Percentiles rank a stretch among this genome's conserved stretches.
Conservation (phyloP, 2,888 invertebrate species). For the Drosophila peninsularis region DNA sequence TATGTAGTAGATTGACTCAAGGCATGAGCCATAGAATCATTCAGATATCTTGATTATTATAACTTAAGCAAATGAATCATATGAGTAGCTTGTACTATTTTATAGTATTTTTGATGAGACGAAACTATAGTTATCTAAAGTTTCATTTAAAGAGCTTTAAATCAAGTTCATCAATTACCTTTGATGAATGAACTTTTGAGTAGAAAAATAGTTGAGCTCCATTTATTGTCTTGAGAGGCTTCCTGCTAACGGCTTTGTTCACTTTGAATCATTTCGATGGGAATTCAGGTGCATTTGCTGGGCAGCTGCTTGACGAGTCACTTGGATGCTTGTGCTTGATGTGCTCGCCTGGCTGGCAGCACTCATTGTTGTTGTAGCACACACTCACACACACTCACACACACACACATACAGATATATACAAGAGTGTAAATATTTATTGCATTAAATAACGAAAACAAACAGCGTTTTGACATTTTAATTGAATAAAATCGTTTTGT, state of each 20-base stretch:
- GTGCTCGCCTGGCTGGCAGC: background rate
- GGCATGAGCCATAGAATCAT: background rate
- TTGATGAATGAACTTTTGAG: too few species aligned
- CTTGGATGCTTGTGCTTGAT: background rate
- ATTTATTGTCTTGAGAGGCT: background rate
- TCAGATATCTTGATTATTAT: background rate
- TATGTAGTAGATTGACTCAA: background rate
- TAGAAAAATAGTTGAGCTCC: too few species aligned
- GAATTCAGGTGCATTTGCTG: background rate
- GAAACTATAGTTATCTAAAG: too few species aligned
- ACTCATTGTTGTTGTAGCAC: conserved; percentile 6
- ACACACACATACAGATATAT: background rate
- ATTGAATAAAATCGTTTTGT: conserved; percentile 79
- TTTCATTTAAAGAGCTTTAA: too few species aligned
- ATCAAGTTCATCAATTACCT: too few species aligned
- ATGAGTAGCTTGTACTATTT: too few species aligned
- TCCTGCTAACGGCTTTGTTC: background rate
- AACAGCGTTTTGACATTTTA: conserved; percentile 80
- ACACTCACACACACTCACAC: background rate
- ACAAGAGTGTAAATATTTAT: conserved; percentile 75
- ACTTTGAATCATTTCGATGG: background rate
- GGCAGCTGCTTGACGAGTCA: background rate
- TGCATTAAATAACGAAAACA: conserved; percentile 78
- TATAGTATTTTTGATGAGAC: background rate
- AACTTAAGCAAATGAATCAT: too few species aligned